Evolutionary conservation across 2,797 vertebrate species (phyloP).

Genomic region (Takifugu rubripes): DNA sequence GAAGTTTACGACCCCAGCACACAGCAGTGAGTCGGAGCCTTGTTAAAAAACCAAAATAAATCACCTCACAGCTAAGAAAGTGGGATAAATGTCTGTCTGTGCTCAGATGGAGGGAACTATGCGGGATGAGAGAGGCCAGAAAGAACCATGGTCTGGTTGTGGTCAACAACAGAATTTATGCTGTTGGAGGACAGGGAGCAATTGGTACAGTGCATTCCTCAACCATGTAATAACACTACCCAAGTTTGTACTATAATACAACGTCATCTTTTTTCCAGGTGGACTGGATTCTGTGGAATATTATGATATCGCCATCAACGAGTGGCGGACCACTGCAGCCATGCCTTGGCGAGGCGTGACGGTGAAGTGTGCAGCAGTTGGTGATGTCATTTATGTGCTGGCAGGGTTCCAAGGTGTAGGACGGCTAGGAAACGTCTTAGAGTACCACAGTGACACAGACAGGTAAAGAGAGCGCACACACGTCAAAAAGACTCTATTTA

Average conservation of each 20-base stretch:
- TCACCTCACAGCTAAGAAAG: not conserved
- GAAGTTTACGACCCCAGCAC: conserved; percentile 94
- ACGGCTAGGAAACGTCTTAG: conserved; percentile 89
- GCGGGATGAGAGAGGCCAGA: conserved; percentile 92
- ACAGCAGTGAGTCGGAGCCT: conserved; percentile 81
- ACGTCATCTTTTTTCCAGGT: conserved; percentile 63
- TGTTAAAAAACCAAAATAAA: not conserved
- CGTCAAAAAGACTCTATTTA: not conserved
- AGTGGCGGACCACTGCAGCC: conserved; percentile 87
- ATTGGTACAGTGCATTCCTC: conserved; percentile 70
- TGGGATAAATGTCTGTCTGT: not conserved
- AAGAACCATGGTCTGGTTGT: conserved; percentile 96
- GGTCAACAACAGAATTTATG: conserved; percentile 95
- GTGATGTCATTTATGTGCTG: conserved; percentile 88
- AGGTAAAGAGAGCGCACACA: conserved; percentile 59
- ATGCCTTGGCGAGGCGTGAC: conserved; percentile 97
- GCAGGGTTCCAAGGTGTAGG: conserved; percentile 96
- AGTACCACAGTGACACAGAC: conserved; percentile 93
- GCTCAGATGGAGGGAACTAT: conserved; percentile 91
- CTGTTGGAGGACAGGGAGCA: conserved; percentile 91
- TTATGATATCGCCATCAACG: conserved; percentile 91
- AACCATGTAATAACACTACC: not conserved
- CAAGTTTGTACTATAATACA: not conserved
- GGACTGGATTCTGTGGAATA: conserved; percentile 95
- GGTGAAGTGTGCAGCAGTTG: conserved; percentile 93